Evolutionary conservation across 37 sponge, comb jelly and placozoan species (phyloP).

Genomic region (Amphimedon queenslandica): DNA sequence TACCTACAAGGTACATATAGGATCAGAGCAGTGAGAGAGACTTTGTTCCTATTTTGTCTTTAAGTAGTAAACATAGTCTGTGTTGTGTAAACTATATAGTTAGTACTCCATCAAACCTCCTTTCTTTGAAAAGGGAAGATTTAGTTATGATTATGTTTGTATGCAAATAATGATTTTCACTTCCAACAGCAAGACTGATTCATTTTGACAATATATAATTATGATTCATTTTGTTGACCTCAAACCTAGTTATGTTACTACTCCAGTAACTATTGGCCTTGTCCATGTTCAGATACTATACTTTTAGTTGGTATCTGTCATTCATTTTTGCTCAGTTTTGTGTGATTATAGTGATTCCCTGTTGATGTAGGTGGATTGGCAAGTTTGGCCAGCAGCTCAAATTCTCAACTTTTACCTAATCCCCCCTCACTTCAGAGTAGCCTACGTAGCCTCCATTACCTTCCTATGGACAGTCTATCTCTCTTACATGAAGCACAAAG

Average conservation of each 20-base stretch:
- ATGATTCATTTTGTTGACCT: too few relatives aligned
- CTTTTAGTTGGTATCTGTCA: neutral
- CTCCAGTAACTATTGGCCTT: too few relatives aligned
- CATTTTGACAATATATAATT: too few relatives aligned
- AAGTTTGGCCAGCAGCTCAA: conserved; percentile 76
- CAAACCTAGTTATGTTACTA: neutral
- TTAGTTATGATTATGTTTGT: too few relatives aligned
- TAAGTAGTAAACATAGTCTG: too few relatives aligned
- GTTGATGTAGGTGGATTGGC: conserved; percentile 47
- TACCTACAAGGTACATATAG: conserved; percentile 61
- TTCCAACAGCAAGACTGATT: too few relatives aligned
- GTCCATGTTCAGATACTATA: neutral
- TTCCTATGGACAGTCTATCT: conserved; percentile 68
- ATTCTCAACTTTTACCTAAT: conserved; percentile 67
- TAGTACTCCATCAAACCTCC: too few relatives aligned
- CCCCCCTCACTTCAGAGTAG: conserved; percentile 49
- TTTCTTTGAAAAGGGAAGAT: too few relatives aligned
- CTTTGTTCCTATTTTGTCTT: too few relatives aligned
- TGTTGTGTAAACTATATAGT: too few relatives aligned
- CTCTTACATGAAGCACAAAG: conserved; percentile 87
- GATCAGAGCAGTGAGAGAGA: too few relatives aligned
- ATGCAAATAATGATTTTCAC: too few relatives aligned
- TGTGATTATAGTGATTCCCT: neutral
- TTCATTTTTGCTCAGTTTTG: neutral
- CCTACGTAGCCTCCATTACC: conserved; percentile 55